These are phyloP conservation scores for Oppia nitens DNA, from an alignment of 1,140 invertebrate genomes.

Conservation along the genomic window DNA sequence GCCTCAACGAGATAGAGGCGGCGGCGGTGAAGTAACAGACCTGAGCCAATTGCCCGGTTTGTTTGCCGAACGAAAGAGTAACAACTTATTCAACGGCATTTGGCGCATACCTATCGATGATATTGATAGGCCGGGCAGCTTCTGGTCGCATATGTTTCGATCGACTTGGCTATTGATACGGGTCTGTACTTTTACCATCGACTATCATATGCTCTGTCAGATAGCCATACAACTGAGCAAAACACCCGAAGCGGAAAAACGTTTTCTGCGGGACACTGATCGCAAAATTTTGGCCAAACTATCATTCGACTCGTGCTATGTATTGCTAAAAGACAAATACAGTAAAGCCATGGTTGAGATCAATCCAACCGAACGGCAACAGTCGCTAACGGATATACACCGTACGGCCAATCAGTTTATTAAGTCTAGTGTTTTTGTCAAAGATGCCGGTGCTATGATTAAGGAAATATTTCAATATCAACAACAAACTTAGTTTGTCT, in stretches of 20 bases:
- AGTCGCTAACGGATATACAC: not conserved
- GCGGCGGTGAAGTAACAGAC: constrained; percentile 1
- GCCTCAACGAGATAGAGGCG: not conserved
- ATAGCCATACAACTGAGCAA: constrained; percentile 56
- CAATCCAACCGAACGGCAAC: not conserved
- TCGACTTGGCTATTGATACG: constrained; percentile 62
- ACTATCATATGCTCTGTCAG: constrained; percentile 60
- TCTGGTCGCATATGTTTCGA: constrained; percentile 73
- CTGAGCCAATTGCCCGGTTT: constrained; percentile 46
- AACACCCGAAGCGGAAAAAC: constrained; percentile 58
- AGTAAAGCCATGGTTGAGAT: not conserved
- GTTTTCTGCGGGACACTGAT: constrained; percentile 22
- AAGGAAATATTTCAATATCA: not conserved
- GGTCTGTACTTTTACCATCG: constrained; percentile 54
- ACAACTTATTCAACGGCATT: constrained; percentile 81
- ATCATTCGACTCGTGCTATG: constrained; percentile 3
- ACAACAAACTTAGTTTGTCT: no score
- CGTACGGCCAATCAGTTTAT: not conserved
- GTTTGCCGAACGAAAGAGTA: constrained; percentile 61
- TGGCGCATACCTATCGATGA: constrained; percentile 78
- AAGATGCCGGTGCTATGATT: not conserved
- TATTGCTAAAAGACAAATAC: not conserved
- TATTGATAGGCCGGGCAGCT: constrained; percentile 75
- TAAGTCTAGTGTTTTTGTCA: not conserved
- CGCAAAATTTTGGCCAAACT: constrained; percentile 14